Evolutionary conservation across 2,113 vertebrate genomes (phyloP).

Genomic region (Ceratotherium simum): DNA sequence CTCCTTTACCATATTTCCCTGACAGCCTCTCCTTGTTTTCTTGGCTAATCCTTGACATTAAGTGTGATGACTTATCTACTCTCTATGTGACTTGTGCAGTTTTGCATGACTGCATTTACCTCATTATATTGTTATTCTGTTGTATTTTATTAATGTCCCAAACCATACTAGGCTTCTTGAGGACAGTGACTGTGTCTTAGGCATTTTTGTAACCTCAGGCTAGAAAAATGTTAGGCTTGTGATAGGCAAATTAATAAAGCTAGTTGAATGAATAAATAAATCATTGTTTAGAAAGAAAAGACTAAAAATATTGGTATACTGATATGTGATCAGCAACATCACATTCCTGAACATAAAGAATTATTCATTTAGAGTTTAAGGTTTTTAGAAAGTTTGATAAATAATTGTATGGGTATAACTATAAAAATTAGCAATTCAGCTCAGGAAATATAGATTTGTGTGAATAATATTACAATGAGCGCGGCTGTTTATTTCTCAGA

Average conservation of each 20-base stretch:
- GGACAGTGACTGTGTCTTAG: not conserved
- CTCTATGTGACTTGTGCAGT: not conserved
- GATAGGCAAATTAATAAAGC: not conserved
- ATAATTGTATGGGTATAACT: not conserved
- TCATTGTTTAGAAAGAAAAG: not conserved
- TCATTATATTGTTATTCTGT: not conserved
- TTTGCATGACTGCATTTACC: not conserved
- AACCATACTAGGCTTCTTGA: not conserved
- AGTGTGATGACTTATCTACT: not conserved
- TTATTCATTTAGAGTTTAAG: not conserved
- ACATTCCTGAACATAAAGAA: not conserved
- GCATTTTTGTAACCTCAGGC: not conserved
- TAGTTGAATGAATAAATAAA: not conserved
- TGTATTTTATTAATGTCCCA: not conserved
- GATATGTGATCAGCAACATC: not conserved
- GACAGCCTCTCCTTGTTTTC: not conserved
- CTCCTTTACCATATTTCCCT: not conserved
- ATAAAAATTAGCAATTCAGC: not conserved
- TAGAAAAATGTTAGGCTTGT: not conserved
- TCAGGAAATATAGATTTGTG: not conserved
- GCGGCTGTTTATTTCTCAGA: not conserved
- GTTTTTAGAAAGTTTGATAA: not conserved
- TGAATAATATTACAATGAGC: not conserved
- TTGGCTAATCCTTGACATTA: not conserved
- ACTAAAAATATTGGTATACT: not conserved